A percentile compares a stretch with the other conserved stretches of the same genome.
Evolutionary conservation across 2,797 vertebrate genomes (phyloP).

Genomic region (Philypnodon macrostomus): DNA sequence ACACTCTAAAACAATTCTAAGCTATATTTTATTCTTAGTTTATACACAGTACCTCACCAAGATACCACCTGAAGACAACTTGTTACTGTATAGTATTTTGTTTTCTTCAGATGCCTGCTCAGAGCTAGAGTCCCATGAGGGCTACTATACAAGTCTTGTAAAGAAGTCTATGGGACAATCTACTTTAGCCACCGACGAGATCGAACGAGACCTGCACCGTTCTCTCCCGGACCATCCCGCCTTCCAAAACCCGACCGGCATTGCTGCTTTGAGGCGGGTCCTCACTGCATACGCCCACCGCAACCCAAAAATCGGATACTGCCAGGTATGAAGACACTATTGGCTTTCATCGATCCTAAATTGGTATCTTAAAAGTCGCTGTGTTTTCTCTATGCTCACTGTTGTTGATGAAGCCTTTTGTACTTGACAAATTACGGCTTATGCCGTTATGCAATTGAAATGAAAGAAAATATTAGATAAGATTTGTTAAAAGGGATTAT

Average conservation of each 20-base stretch:
- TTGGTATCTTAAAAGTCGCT: no score
- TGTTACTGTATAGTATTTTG: no score
- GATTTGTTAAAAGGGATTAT: no score
- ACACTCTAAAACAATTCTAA: no score
- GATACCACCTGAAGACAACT: no score
- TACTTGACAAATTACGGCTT: neutral
- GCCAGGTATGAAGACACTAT: conserved; percentile 85
- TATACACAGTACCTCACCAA: no score
- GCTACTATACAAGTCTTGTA: conserved; percentile 84
- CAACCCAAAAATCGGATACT: conserved; percentile 96
- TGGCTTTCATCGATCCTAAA: no score
- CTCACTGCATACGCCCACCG: conserved; percentile 91
- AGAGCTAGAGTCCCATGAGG: conserved; percentile 80
- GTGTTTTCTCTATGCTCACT: no score
- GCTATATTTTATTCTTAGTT: no score
- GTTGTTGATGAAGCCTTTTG: neutral
- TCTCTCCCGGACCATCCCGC: conserved; percentile 93
- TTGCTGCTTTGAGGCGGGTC: conserved; percentile 89
- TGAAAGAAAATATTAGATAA: neutral
- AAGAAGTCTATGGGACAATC: conserved; percentile 85
- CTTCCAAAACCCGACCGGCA: conserved; percentile 91
- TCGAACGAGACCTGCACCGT: conserved; percentile 92
- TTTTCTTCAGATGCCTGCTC: conserved; percentile 85
- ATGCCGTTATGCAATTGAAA: neutral
- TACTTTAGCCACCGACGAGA: conserved; percentile 90